These are phyloP conservation scores for Ganaspis brasiliensis DNA, from an alignment of 2,888 invertebrate species.

Conservation along the genomic window DNA sequence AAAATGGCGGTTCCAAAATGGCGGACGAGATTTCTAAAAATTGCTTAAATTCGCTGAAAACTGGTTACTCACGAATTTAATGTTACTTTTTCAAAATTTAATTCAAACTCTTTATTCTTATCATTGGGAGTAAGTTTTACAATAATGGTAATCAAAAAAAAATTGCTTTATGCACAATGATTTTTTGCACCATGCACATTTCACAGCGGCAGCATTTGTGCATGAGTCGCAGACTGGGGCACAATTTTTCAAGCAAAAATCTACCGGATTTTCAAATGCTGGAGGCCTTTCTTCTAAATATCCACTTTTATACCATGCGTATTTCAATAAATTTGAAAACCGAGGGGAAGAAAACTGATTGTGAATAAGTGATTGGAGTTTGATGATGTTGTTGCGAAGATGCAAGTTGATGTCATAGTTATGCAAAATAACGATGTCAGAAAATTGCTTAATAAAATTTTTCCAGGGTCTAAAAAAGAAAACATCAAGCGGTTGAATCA, in stretches of 20 bases:
- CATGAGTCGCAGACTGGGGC: not conserved
- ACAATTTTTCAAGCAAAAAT: constrained; percentile 33
- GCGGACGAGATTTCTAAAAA: too few relatives aligned
- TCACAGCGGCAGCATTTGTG: not conserved
- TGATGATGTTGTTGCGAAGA: constrained; percentile 6
- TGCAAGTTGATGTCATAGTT: not conserved
- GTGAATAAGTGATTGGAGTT: constrained; percentile 1
- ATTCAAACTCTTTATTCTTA: too few relatives aligned
- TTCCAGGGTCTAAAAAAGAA: constrained; percentile 15
- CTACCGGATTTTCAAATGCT: constrained; percentile 47
- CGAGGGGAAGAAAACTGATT: constrained; percentile 54
- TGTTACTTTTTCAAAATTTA: too few relatives aligned
- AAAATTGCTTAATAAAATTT: not conserved
- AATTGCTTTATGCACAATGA: not conserved
- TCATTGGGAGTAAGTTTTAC: not conserved
- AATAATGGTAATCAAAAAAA: not conserved
- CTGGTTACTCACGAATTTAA: too few relatives aligned
- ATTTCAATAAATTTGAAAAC: constrained; percentile 52
- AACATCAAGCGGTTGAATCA: constrained; percentile 10
- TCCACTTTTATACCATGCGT: constrained; percentile 55
- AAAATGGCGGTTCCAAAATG: too few relatives aligned
- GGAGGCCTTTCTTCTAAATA: constrained; percentile 47
- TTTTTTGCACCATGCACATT: not conserved
- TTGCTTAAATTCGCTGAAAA: too few relatives aligned
- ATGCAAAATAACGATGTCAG: not conserved